Percentiles rank a stretch among this genome's conserved stretches.
Evolutionary conservation across 2,113 vertebrate species (phyloP).

Genomic region (Saguinus midas): DNA sequence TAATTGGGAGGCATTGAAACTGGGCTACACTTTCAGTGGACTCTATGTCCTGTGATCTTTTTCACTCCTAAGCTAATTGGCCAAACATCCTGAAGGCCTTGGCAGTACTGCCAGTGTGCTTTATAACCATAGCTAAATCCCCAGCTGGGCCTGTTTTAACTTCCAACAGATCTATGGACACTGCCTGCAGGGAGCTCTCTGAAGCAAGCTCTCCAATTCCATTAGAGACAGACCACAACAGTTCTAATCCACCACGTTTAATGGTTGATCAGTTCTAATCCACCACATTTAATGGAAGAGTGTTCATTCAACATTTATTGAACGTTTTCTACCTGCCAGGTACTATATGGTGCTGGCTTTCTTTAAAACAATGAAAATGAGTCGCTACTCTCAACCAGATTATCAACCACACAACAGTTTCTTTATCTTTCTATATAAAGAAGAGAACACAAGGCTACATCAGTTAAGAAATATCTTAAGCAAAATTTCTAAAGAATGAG

Average conservation of each 20-base stretch:
- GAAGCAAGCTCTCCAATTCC: background rate
- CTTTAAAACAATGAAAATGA: background rate
- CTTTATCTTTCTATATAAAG: background rate
- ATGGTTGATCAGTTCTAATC: background rate
- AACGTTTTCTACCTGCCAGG: background rate
- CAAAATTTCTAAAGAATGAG: slow-evolving; percentile 20
- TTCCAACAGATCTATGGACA: background rate
- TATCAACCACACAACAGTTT: background rate
- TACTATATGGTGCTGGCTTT: background rate
- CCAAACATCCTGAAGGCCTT: background rate
- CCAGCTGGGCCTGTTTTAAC: background rate
- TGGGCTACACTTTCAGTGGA: background rate
- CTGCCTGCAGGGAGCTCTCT: background rate
- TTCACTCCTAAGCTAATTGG: background rate
- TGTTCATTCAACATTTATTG: background rate
- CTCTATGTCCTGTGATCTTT: background rate
- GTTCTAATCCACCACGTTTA: background rate
- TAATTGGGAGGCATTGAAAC: background rate
- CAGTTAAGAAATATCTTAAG: background rate
- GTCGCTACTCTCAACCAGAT: background rate
- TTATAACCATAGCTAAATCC: background rate
- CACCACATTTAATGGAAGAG: background rate
- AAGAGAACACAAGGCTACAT: background rate
- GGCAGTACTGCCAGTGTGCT: too few species aligned
- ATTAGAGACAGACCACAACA: background rate